Evolutionary conservation across 1,140 invertebrate genomes (phyloP), one percentile per base, ranked within the genome.

Genomic region (Brachionus sp.): DNA sequence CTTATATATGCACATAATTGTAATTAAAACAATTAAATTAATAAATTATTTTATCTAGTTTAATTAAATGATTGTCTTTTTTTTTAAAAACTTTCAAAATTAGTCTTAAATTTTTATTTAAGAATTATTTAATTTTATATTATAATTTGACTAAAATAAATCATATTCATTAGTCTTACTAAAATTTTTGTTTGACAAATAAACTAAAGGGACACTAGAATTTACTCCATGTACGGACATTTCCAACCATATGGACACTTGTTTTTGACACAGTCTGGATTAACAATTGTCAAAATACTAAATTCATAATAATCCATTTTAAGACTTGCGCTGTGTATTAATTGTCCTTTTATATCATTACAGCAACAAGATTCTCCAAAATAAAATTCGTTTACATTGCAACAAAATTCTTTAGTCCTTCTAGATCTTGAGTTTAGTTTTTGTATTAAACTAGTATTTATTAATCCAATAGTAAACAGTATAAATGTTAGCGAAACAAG

Each of bases 241-340:
- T 70, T 70, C 66, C 66, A 70, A 19, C 66, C 66, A 70, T 70
- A 70, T 39, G 19, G 16, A 39, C 66, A 70, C 16, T 70, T 70
- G 35, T 39, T 29, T 70, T 70, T 70, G 37, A 70, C 66, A 70
- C 66, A 70, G 16, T 70, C 37, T 23, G 66, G 66, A 23, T 70
- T 70, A 5, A 23, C 10, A n/a, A 37, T 39, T 2, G 66, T 70
- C 35, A 70, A 39, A 37, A 70, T 37, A 70, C 13, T 70, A 23
- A 19, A 70, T 16, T 70, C 35, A 70, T 39, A n/a, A 16, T 70
- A 9, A 16, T 70, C 19, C 16, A 70, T 37, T 0, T 0, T 12
- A 70, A 37, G 35, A 70, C n/a, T 39, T 39, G 33, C 39, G 6
- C 33, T 37, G 5, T 37, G 16, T 3, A 70, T 70, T 33, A 70